A percentile compares a stretch with the other conserved stretches of the same genome.
Conservation (phyloP, 2,113 vertebrate species). For the Gavialis gangeticus region DNA sequence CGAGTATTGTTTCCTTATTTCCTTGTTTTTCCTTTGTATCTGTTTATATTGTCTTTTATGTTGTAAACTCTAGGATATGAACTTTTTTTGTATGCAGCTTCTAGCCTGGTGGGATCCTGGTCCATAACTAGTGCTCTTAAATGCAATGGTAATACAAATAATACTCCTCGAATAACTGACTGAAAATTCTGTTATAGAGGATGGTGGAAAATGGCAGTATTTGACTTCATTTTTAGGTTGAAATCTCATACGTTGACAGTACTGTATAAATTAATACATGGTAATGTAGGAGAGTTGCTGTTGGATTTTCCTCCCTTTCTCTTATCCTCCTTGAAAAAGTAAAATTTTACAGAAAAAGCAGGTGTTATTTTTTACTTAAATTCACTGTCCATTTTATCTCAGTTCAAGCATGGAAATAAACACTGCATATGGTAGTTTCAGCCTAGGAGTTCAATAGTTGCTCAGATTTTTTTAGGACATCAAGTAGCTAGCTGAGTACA, state of each 20-base stretch:
- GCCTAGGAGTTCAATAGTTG: not conserved
- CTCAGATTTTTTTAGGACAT: not conserved
- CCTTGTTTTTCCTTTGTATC: not conserved
- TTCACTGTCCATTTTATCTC: rapidly evolving
- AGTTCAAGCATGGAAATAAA: not conserved
- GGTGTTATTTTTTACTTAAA: not conserved
- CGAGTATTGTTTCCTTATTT: rapidly evolving
- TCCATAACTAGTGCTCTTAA: not conserved
- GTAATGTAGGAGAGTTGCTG: too few relatives aligned
- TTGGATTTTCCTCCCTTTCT: not conserved
- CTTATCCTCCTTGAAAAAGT: rapidly evolving
- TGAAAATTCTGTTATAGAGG: not conserved
- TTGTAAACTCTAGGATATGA: not conserved
- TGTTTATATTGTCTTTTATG: not conserved
- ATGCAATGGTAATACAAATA: not conserved
- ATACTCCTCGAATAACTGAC: not conserved
- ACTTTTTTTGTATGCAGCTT: not conserved
- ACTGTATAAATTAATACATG: not conserved
- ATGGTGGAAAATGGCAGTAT: not conserved
- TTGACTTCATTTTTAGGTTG: not conserved
- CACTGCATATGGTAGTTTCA: not conserved
- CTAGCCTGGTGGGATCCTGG: not conserved
- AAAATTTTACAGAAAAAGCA: not conserved
- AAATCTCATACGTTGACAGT: not conserved
- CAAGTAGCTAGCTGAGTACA: not conserved